Evolutionary conservation across 1,140 invertebrate species (phyloP), one percentile per base, ranked within the genome.

Genomic region (Sipha flava): DNA sequence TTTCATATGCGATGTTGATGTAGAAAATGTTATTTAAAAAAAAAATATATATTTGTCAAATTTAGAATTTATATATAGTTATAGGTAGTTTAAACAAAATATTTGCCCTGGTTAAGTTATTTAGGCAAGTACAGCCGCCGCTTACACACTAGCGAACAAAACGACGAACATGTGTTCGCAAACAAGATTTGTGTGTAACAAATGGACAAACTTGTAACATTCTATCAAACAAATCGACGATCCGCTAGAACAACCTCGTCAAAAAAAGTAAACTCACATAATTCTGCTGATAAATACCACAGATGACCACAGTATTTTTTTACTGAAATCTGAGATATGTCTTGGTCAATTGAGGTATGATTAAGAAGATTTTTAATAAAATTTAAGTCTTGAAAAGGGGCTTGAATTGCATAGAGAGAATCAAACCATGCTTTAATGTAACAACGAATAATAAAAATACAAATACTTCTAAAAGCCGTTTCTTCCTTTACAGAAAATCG

Each of bases 251-350:
- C 10, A 16, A 23, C 12, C 10, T 4, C 7, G 31, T 77, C 73
- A 77, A 77, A 77, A 23, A 77, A 77, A 7, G 45, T 5, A 3
- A 77, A 31, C 2, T 2, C 73, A 23, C 26, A 43, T 23, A 31
- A 2, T 54, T 77, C 73, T 54, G 73, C 2, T 29, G n/a, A 52
- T 31, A 77, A 52, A 40, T 77, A 77, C 49, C 73, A 77, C n/a
- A 77, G 31, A 29, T 45, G 23, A 12, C 31, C 52, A 12, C 26
- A 23, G 23, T 84, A 82, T 66, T 84, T 84, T 9, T 43, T 43
- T 9, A 70, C 37, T 40, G 37, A 10, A 43, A 52, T 18, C 34
- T 43, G 29, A 43, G 73, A 68, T 40, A 81, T 47, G 64, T 64
- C 72, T 14, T 47, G n/a, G 70, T 83, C 79, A 26, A 82, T 43